Evolutionary conservation across 2,797 vertebrate species (phyloP).

Genomic region (Lacerta agilis): DNA sequence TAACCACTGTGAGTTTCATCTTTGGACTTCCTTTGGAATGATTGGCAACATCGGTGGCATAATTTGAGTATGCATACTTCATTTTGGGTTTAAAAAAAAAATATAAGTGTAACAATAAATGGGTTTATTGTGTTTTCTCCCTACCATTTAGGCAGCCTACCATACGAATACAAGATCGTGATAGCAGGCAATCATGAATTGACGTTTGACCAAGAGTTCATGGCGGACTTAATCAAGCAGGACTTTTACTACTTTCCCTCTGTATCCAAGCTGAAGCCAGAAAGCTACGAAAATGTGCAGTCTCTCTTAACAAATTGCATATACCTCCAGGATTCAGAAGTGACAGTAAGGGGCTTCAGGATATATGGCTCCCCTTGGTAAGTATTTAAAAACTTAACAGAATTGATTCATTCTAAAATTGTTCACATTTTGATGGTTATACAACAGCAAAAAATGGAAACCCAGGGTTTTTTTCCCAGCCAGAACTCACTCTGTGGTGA

Average conservation of each 20-base stretch:
- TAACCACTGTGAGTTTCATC: background rate
- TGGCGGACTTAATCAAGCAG: slow-evolving; percentile 98
- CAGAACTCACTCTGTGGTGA: too few relatives aligned
- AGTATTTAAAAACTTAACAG: slow-evolving; percentile 74
- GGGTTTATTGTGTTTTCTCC: slow-evolving; percentile 60
- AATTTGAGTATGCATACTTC: background rate
- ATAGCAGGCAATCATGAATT: slow-evolving; percentile 96
- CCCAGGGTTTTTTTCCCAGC: too few relatives aligned
- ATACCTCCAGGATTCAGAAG: slow-evolving; percentile 97
- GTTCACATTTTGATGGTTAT: slow-evolving; percentile 36
- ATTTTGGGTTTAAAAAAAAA: background rate
- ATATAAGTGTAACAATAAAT: slow-evolving; percentile 43
- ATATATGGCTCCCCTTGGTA: slow-evolving; percentile 97
- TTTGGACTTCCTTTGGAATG: background rate
- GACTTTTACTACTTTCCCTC: slow-evolving; percentile 98
- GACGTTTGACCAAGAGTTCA: slow-evolving; percentile 98
- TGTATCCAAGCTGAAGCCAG: slow-evolving; percentile 94
- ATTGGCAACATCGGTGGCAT: background rate
- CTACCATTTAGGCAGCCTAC: slow-evolving; percentile 86
- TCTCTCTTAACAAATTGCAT: slow-evolving; percentile 97
- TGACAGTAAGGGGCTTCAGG: slow-evolving; percentile 91
- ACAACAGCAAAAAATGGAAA: slow-evolving; percentile 21
- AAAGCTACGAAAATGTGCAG: slow-evolving; percentile 96
- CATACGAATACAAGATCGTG: slow-evolving; percentile 96
- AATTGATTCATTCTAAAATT: slow-evolving; percentile 49